A percentile compares a stretch with the other conserved stretches of the same genome.
Conservation (phyloP, 2,797 vertebrate genomes). For the Leucoraja ocellata region DNA sequence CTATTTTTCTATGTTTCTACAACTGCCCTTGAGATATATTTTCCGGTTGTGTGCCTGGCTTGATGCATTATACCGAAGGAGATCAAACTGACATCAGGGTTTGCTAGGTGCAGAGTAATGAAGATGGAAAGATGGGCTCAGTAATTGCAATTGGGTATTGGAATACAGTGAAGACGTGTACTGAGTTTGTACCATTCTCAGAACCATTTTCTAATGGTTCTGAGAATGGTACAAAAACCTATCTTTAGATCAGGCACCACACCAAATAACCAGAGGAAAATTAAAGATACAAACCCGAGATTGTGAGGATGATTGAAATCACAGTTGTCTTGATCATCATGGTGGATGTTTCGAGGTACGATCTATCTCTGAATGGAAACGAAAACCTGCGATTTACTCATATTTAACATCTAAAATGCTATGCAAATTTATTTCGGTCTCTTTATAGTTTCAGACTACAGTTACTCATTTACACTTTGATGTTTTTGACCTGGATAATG, state of each 20-base stretch:
- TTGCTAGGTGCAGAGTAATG: not conserved
- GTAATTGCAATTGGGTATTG: not conserved
- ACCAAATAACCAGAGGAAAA: not conserved
- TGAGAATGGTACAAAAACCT: not conserved
- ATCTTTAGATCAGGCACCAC: not conserved
- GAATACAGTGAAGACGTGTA: not conserved
- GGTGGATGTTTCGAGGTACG: not conserved
- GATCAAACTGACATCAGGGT: too few species aligned
- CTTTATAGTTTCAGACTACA: not conserved
- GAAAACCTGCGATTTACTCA: not conserved
- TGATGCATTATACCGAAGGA: too few species aligned
- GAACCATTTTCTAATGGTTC: not conserved
- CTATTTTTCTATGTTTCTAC: not conserved
- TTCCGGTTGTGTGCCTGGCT: not conserved
- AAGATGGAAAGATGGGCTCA: not conserved
- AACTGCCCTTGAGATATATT: not conserved
- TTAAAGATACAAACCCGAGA: not conserved
- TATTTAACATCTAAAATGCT: not conserved
- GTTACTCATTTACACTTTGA: not conserved
- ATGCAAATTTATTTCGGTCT: not conserved
- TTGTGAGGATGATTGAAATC: not conserved
- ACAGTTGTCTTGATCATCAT: not conserved
- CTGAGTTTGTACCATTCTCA: too few species aligned
- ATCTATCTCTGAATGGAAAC: too few species aligned
- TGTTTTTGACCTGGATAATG: constrained; percentile 17